A percentile compares a stretch with the other conserved stretches of the same genome.
Evolutionary conservation across 2,888 invertebrate genomes (phyloP).

Genomic region (Margaritifera margaritifera): DNA sequence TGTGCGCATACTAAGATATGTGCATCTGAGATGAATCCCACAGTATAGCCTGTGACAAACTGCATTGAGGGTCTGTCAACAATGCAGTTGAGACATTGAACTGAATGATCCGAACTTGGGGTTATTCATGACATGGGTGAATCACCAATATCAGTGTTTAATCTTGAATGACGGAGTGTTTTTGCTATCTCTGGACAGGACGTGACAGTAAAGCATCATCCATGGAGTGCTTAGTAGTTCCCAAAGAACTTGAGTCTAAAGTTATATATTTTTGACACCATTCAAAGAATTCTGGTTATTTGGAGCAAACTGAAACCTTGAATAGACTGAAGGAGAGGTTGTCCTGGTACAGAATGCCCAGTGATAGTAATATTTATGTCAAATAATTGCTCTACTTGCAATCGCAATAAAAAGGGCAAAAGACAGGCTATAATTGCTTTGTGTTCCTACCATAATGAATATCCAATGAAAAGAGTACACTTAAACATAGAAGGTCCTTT

Average conservation of each 20-base stretch:
- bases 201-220: too few species aligned
- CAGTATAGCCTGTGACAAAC: not conserved
- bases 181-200: too few species aligned
- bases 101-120: too few species aligned
- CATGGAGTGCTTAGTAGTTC: not conserved
- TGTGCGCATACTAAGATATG: too few species aligned
- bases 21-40: not conserved
- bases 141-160: too few species aligned
- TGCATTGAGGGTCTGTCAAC: not conserved
- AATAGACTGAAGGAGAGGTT: slow-evolving; percentile 4
- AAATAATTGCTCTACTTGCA: not conserved
- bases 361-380: not conserved
- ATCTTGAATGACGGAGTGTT: too few species aligned
- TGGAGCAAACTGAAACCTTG: slow-evolving; percentile 2
- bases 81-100: not conserved
- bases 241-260: not conserved
- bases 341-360: slow-evolving; percentile 5
- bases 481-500: not conserved
- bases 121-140: too few species aligned
- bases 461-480: not conserved
- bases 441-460: not conserved
- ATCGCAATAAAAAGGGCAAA: too few species aligned
- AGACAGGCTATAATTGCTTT: not conserved
- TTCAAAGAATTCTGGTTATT: too few species aligned
- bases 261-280: not conserved